Evolutionary conservation across 2,113 vertebrate genomes (phyloP).

Genomic region (Eolophus roseicapilla): DNA sequence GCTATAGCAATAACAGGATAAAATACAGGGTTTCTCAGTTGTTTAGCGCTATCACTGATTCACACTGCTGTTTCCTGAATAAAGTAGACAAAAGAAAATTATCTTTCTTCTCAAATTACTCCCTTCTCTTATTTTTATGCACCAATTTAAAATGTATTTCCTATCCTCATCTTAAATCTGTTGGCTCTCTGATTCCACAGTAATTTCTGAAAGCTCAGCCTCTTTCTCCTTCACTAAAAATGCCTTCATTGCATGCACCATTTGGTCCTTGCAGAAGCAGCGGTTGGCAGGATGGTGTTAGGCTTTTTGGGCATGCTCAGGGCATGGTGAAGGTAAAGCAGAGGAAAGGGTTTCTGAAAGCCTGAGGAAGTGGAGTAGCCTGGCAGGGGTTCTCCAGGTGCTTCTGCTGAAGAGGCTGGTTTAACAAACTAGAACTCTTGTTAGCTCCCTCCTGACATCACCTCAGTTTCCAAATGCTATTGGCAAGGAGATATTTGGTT

Average conservation of each 20-base stretch:
- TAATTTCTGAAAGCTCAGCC: neutral
- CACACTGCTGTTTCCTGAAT: neutral
- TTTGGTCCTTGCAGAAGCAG: rapidly evolving
- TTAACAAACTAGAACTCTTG: neutral
- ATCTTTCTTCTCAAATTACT: neutral
- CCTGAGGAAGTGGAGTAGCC: rapidly evolving
- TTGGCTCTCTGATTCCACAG: neutral
- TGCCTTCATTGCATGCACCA: rapidly evolving
- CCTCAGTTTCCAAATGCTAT: neutral
- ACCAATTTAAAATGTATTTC: neutral
- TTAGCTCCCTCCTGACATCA: neutral
- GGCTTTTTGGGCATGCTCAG: neutral
- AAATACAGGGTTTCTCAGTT: neutral
- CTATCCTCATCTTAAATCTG: neutral
- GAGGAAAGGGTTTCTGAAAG: neutral
- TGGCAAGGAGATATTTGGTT: neutral
- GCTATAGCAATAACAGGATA: neutral
- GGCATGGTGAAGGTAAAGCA: rapidly evolving
- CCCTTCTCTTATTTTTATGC: neutral
- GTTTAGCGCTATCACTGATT: neutral
- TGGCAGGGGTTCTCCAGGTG: neutral
- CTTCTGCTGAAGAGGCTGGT: neutral
- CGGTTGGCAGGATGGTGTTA: rapidly evolving
- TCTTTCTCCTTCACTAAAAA: neutral
- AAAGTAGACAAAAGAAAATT: neutral